Evolutionary conservation across 2,797 vertebrate genomes (phyloP).

Genomic region (Paguma larvata): DNA sequence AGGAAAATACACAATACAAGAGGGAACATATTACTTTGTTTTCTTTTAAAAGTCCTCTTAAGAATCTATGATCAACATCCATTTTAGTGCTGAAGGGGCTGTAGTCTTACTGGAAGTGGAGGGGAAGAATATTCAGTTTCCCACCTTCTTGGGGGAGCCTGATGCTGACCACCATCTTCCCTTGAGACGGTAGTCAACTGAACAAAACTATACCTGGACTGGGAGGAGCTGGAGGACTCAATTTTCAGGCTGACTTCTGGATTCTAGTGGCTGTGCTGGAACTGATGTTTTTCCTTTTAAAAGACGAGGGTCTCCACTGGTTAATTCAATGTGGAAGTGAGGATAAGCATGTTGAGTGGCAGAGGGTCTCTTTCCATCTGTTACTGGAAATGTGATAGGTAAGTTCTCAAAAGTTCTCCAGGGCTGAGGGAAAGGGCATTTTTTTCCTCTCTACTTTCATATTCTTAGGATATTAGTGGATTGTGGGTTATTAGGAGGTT

Average conservation of each 20-base stretch:
- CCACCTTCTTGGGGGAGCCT: not conserved
- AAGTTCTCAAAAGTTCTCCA: conserved; percentile 11
- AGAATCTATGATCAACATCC: conserved; percentile 64
- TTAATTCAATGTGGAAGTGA: not conserved
- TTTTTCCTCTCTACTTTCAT: not conserved
- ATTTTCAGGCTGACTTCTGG: not conserved
- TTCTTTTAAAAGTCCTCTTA: conserved; percentile 71
- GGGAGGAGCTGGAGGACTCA: not conserved
- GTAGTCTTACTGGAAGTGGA: conserved; percentile 36
- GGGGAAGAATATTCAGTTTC: not conserved
- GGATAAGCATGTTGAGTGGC: not conserved
- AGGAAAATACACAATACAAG: conserved; percentile 58
- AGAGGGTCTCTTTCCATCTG: not conserved
- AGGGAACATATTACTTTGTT: conserved; percentile 56
- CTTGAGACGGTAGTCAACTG: not conserved
- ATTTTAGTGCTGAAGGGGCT: conserved; percentile 72
- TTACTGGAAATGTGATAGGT: not conserved
- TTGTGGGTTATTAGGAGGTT: not conserved
- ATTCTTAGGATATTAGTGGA: not conserved
- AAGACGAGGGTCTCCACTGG: not conserved
- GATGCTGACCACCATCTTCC: not conserved
- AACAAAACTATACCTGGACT: not conserved
- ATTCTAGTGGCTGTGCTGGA: not conserved
- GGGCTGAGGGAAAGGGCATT: not conserved
- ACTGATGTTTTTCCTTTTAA: not conserved